These are phyloP conservation scores for Peromyscus leucopus DNA, from an alignment of 2,113 vertebrate genomes.

Conservation along the genomic window DNA sequence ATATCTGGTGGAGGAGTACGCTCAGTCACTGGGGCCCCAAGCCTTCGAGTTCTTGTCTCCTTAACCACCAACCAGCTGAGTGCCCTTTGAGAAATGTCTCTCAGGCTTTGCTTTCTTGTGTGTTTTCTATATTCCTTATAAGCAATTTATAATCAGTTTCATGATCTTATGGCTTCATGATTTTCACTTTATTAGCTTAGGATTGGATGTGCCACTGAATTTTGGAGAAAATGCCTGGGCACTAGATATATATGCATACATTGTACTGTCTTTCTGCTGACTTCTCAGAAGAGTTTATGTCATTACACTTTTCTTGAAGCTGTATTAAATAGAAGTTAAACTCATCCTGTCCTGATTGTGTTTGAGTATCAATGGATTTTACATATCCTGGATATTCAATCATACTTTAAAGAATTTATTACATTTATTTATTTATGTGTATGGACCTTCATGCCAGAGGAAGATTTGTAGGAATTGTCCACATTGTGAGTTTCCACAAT, in stretches of 20 bases:
- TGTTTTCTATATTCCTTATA: neutral
- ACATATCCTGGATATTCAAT: neutral
- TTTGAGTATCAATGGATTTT: slow-evolving; percentile 59
- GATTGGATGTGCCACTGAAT: slow-evolving; percentile 39
- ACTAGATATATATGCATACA: neutral
- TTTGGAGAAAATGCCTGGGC: slow-evolving; percentile 58
- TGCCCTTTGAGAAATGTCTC: slow-evolving; percentile 23
- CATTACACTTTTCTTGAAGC: slow-evolving; percentile 15
- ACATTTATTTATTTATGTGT: neutral
- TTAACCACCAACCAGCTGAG: neutral
- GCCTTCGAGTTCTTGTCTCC: neutral
- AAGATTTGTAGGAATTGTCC: neutral
- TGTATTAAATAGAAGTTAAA: slow-evolving; percentile 57
- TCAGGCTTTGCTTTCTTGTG: slow-evolving; percentile 26
- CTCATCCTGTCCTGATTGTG: neutral
- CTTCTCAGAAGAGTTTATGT: slow-evolving; percentile 60
- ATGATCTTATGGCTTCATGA: neutral
- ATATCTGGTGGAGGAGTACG: neutral
- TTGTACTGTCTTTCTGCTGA: slow-evolving; percentile 40
- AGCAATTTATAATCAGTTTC: slow-evolving; percentile 6
- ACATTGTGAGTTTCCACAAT: neutral
- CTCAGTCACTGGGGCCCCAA: neutral
- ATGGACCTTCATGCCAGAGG: neutral
- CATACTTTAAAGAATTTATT: neutral
- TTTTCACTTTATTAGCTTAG: slow-evolving; percentile 29